Base-by-base conservation (phyloP, 2,888 invertebrate species). In the Ormyrus pomaceus region DNA sequence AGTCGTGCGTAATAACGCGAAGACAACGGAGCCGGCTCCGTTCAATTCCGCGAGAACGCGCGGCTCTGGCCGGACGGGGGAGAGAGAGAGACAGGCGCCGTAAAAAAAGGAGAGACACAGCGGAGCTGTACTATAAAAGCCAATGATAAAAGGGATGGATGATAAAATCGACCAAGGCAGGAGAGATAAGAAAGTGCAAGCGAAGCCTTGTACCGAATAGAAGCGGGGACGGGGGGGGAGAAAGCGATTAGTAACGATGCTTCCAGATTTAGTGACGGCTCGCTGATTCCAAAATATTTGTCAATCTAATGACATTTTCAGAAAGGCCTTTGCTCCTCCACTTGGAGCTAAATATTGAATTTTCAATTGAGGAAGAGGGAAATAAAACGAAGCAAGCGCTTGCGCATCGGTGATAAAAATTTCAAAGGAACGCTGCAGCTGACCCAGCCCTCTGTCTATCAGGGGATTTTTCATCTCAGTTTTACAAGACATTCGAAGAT, bases 1-100 rank as follows among this genome's bases (percentile, higher is more conserved):
- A 85, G 82, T 85, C 86, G 86, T 85, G 87, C 86, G 87, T 83
- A 85, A 87, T 86, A 85, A 86, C 84, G 82, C 84, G 86, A 83
- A 84, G 86, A 87, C 85, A 85, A 87, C 83, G 83, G 58, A 48
- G 53, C 58, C 7, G 34, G 61, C 34, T 6, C 34, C 61, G 61
- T 69, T 69, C 76, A 55, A 69, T 69, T 69, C 62, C 69, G 53
- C 76, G 34, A 76, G 19, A 59, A 19, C 56, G 64, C 55, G 53
- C 64, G 55, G 51, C 34, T 34, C 34, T 34, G 34, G 55, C 48
- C 19, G 61, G 45, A 65, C 19, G 55, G 65, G 69, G n/a, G 45
- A 61, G 59, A 11, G 48, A 53, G 68, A 19, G 72, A 77, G 62
- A 70, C 53, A 77, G 62, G 64, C 48, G 66, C 69, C 34, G 68